Percentiles rank a stretch among this genome's conserved stretches.
These are phyloP conservation scores for Mylabris sibirica DNA, from an alignment of 2,888 invertebrate species.

Conservation along the genomic window DNA sequence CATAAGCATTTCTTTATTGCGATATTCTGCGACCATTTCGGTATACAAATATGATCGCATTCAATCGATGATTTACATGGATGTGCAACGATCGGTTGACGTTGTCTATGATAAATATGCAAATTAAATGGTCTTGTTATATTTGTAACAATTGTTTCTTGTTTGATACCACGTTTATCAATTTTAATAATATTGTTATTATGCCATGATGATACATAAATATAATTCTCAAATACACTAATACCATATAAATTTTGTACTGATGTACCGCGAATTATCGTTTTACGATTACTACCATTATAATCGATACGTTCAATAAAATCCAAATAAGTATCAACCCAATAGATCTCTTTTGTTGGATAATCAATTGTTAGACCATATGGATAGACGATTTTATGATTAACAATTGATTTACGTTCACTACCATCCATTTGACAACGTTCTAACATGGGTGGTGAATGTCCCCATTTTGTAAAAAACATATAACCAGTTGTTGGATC, in stretches of 20 bases:
- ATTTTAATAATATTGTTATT: conserved; percentile 70
- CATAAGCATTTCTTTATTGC: conserved; percentile 75
- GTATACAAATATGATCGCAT: conserved; percentile 81
- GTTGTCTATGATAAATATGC: conserved; percentile 77
- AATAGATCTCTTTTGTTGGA: conserved; percentile 75
- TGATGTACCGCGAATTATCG: conserved; percentile 65
- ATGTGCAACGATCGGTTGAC: conserved; percentile 77
- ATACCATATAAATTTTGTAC: conserved; percentile 75
- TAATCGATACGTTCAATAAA: conserved; percentile 81
- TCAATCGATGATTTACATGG: conserved; percentile 74
- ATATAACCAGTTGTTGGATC: conserved; percentile 79
- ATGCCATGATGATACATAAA: conserved; percentile 78
- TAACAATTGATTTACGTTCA: conserved; percentile 68
- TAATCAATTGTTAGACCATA: conserved; percentile 77
- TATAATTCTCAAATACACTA: conserved; percentile 74
- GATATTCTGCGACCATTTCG: conserved; percentile 66
- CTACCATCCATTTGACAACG: conserved; percentile 72
- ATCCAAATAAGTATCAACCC: conserved; percentile 84
- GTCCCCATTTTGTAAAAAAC: conserved; percentile 82
- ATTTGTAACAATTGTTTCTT: conserved; percentile 62
- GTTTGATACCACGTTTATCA: conserved; percentile 66
- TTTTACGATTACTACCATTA: conserved; percentile 72
- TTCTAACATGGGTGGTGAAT: conserved; percentile 68
- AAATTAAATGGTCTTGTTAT: conserved; percentile 70
- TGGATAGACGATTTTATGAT: conserved; percentile 78